Base-by-base conservation (phyloP, 2,113 vertebrate genomes). In the Rana temporaria region DNA sequence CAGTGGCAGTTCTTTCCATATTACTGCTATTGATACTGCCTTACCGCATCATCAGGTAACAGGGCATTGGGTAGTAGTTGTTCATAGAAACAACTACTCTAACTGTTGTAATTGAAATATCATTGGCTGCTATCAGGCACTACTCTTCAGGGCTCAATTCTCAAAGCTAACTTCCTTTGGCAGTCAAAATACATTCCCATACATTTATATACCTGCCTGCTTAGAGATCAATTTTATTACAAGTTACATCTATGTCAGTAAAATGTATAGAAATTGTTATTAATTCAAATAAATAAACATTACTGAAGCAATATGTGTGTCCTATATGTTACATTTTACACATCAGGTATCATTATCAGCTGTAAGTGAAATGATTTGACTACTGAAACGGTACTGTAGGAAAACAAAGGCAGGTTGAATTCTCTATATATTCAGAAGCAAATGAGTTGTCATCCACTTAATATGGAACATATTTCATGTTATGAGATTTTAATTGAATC, bases 401-500 rank as follows among this genome's bases (percentile, higher is more conserved):
- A 96, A 97, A 98, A 97, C 95, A 98, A 98, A 97, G 96, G 95
- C 96, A 96, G 96, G 96, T 98, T 97, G 96, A 98, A 98, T 99
- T 99, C 95, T 96, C 91, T 91, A 93, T 96, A 97, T 95, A 97
- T 99, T 99, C 96, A 95, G 95, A 98, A 94, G 97, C 97, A 99
- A 99, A 99, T 99, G 97, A 99, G 98, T 96, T 98, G 97, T 98
- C 97, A 98, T 97, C 93, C 94, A 95, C 96, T 97, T 98, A 99
- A 99, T 97, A 98, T 90, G 87, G 92, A 95, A 94, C 97, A 98
- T 99, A 99, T 98, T 99, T 99, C 97, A 98, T 97, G 97, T 97
- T 97, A 97, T 96, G 96, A 97, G 96, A 95, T 98, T 98, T 97
- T 98, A 98, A 98, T 99, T 99, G 97, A 97, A 99, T 98, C 96